Percentiles rank a stretch among this genome's conserved stretches.
Evolutionary conservation across 2,113 vertebrate species (phyloP).

Genomic region (Chloropsis cyanopogon): DNA sequence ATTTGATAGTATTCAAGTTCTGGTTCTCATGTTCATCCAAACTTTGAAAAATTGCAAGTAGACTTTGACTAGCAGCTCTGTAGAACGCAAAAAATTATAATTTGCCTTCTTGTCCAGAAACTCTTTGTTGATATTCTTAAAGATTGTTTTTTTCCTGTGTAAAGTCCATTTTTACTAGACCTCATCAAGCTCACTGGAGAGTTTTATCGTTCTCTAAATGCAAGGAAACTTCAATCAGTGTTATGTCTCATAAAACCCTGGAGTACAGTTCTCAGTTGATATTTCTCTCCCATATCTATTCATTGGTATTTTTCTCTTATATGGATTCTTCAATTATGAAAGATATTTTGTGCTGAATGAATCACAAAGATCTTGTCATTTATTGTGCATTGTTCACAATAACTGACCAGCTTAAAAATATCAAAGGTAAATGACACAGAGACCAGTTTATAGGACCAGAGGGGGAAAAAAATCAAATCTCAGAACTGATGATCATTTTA

Average conservation of each 20-base stretch:
- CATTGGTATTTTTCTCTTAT: background rate
- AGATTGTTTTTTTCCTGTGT: background rate
- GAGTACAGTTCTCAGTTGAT: background rate
- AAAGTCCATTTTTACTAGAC: background rate
- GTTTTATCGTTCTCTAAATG: background rate
- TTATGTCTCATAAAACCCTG: background rate
- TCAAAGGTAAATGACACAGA: background rate
- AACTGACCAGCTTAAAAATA: background rate
- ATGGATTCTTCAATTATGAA: background rate
- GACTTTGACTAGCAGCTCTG: background rate
- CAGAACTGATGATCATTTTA: background rate
- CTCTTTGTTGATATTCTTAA: background rate
- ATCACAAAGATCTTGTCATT: background rate
- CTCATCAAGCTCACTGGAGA: background rate
- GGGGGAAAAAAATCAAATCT: accelerated
- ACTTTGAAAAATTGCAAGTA: background rate
- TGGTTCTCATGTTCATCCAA: background rate
- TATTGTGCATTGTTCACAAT: background rate
- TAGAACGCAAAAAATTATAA: background rate
- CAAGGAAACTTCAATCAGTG: background rate
- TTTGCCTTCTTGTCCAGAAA: background rate
- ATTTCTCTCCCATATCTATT: background rate
- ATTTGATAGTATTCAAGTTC: background rate
- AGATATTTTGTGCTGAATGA: background rate
- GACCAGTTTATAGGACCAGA: background rate